phyloP scores from a whole-genome alignment of 1,140 invertebrate species.

The Brachionus plicatilis region DNA sequence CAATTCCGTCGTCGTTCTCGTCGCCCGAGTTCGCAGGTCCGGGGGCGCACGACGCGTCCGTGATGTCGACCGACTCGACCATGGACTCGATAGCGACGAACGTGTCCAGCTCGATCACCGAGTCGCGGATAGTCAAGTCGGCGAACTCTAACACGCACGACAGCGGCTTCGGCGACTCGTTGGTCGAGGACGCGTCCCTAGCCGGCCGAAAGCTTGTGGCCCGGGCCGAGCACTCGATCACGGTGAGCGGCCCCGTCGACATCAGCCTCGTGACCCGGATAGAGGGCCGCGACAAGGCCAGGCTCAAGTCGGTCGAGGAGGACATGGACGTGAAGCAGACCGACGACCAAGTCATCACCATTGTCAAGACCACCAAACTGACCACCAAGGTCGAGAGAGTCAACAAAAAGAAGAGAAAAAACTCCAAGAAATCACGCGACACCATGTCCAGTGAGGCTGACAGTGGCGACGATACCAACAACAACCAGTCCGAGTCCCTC shows the following conservation, averaged over 20 bases:
- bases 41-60: background rate
- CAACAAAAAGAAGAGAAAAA: conserved; percentile 24
- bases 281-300: background rate
- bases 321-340: background rate
- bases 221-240: conserved; percentile 1
- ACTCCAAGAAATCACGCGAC: background rate
- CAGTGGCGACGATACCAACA: background rate
- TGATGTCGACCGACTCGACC: conserved; percentile 6
- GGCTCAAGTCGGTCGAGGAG: background rate
- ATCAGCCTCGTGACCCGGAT: conserved; percentile 1
- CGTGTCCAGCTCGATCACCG: background rate
- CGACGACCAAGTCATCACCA: background rate
- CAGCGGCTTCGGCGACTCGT: conserved; percentile 28
- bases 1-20: conserved; percentile 16
- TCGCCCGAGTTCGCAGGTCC: conserved; percentile 9
- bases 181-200: background rate
- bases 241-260: background rate
- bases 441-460: background rate
- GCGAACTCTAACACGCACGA: background rate
- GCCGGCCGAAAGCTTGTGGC: background rate
- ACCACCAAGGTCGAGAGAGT: conserved; percentile 17
- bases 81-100: conserved; percentile 16
- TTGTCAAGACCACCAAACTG: conserved; percentile 17
- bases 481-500: background rate
- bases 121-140: conserved; percentile 11